Conservation (phyloP, 2,888 invertebrate genomes). For the Dioctria linearis region DNA sequence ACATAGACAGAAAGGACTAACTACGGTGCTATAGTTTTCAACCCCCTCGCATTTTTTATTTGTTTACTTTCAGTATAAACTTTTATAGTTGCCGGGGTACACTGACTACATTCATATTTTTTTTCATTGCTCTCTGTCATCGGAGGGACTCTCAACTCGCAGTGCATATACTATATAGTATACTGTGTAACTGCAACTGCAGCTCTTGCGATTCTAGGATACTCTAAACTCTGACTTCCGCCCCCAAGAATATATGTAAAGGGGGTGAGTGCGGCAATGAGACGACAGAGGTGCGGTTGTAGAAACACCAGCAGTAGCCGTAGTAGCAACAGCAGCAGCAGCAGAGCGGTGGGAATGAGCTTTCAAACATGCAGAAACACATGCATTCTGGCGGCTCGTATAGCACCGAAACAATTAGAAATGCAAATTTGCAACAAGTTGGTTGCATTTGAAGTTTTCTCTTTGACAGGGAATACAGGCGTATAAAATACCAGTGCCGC, state of each 20-base stretch:
- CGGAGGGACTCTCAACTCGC: conserved; percentile 21
- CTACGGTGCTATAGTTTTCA: not conserved
- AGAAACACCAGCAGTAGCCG: not conserved
- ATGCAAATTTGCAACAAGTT: conserved; percentile 62
- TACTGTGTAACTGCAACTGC: not conserved
- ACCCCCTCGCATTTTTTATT: conserved; percentile 30
- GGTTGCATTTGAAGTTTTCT: conserved; percentile 51
- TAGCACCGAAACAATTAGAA: conserved; percentile 60
- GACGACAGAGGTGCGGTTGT: not conserved
- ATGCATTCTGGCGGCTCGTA: conserved; percentile 49
- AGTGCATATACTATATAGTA: not conserved
- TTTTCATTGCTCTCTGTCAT: conserved; percentile 45
- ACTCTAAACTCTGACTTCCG: conserved; percentile 49
- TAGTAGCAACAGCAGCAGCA: not conserved
- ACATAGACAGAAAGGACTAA: not conserved
- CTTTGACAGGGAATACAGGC: conserved; percentile 45
- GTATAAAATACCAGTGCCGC: not conserved
- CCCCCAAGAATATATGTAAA: not conserved
- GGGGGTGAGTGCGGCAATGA: not conserved
- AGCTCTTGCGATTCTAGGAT: conserved; percentile 41
- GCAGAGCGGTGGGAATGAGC: conserved; percentile 38
- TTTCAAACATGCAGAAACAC: conserved; percentile 49
- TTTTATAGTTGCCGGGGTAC: conserved; percentile 45
- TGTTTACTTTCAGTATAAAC: conserved; percentile 51
- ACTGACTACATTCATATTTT: conserved; percentile 38